A percentile compares a stretch with the other conserved stretches of the same genome.
phyloP scores from a whole-genome alignment of 2,888 invertebrate genomes.

The Agrilus cyanescens region DNA sequence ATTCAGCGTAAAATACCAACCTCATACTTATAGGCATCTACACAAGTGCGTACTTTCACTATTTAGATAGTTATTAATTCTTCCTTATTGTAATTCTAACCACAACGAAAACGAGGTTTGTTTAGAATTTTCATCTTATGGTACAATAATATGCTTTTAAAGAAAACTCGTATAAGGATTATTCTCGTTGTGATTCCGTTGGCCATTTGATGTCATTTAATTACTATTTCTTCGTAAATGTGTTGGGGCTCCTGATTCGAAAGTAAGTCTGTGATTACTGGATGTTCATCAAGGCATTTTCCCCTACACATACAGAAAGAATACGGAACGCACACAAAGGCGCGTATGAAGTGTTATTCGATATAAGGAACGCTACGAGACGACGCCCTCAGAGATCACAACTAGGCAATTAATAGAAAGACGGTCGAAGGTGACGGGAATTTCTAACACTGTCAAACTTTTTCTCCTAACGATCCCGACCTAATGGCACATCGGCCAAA shows the following conservation, averaged over 20 bases:
- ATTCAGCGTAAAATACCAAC: too few species aligned
- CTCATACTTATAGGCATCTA: too few species aligned
- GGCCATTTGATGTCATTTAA: constrained; percentile 16
- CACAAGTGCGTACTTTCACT: too few species aligned
- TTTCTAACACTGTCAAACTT: constrained; percentile 27
- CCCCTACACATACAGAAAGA: constrained; percentile 9
- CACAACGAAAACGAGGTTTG: too few species aligned
- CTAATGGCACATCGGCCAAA: too few species aligned
- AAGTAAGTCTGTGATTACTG: constrained; percentile 35
- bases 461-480: constrained; percentile 1
- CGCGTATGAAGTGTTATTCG: constrained; percentile 11
- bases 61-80: too few species aligned
- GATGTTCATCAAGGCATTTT: constrained; percentile 34
- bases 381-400: constrained; percentile 32
- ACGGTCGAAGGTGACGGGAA: constrained; percentile 33
- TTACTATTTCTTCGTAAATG: constrained; percentile 31
- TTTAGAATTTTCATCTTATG: too few species aligned
- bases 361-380: constrained; percentile 8
- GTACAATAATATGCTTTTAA: too few species aligned
- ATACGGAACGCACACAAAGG: constrained; percentile 18
- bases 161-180: too few species aligned
- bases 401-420: constrained; percentile 36
- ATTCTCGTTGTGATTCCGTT: too few species aligned
- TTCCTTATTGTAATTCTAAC: too few species aligned
- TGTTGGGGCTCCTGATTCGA: constrained; percentile 27